Conservation (phyloP, 2,888 invertebrate genomes). For the Clepsis dumicolana region DNA sequence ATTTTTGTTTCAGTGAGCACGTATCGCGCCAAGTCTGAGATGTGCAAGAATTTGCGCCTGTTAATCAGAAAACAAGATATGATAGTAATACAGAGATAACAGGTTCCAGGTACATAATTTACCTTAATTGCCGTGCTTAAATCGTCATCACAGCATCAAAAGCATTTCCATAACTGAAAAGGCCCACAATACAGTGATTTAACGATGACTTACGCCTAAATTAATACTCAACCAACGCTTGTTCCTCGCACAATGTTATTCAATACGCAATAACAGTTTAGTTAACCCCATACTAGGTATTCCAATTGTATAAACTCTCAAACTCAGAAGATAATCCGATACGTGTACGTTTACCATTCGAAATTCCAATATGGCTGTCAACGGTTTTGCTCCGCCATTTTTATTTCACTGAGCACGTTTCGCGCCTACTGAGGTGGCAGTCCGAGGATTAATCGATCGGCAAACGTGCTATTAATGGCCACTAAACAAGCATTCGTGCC, state of each 20-base stretch:
- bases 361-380: neutral
- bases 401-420: neutral
- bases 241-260: too few relatives aligned
- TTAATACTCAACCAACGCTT: neutral
- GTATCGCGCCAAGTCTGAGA: conserved; percentile 34
- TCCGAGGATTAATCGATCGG: conserved; percentile 18
- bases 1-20: conserved; percentile 27
- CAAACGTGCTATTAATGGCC: conserved; percentile 14
- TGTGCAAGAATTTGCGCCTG: too few relatives aligned
- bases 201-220: neutral
- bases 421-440: neutral
- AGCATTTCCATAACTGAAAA: too few relatives aligned
- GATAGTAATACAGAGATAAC: too few relatives aligned
- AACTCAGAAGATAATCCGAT: neutral
- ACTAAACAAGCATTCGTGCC: conserved; percentile 13
- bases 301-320: neutral
- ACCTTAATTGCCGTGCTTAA: too few relatives aligned
- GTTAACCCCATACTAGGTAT: neutral
- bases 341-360: neutral
- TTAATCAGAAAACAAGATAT: too few relatives aligned
- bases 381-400: neutral
- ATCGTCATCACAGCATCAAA: too few relatives aligned
- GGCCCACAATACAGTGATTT: too few relatives aligned
- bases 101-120: too few relatives aligned
- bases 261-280: too few relatives aligned